Base-by-base conservation (phyloP, 1,140 invertebrate species). In the Drosophila dunni region DNA sequence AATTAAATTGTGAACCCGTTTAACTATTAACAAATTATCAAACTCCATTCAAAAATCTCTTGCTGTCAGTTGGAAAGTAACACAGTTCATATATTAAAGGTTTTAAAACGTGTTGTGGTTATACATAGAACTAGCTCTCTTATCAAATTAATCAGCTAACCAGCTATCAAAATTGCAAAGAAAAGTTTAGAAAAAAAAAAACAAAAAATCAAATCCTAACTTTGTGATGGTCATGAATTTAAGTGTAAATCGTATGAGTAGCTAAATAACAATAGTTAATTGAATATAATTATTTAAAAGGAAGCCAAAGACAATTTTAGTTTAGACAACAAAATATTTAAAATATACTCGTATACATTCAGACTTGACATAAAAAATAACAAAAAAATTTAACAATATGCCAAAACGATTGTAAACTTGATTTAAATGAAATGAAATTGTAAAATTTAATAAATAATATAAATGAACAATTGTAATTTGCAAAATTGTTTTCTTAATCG, bases 141-240 rank as follows among this genome's bases (percentile, higher is more conserved):
- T 20, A 50, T 72, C 51, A 45, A 73, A 62, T 40, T 68, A 62
- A 64, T 61, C 72, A 51, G 46, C 63, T 50, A 61, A 68, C 38
- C 50, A 45, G 50, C 29, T 40, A 64, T 40, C 9, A 8, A 50
- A 36, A 62, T 48, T 29, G 20, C 50, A 46, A 24, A 17, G 38
- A 60, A 56, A 62, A 17, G 42, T 63, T 15, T 10, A 58, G 13
- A 50, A 33, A 68, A 68, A 68, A 71, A 61, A 48, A 50, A 74
- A 86, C 89, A 70, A 57, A 61, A 80, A 88, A 89, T 72, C 74
- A 89, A 88, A 88, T 83, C 77, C 84, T 78, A 89, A 88, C 73
- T 89, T 88, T 88, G 83, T 88, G 83, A 88, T 88, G 89, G 80
- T 80, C 83, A 88, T 75, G 83, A 88, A 88, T 89, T 88, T 88